These are phyloP conservation scores for Spheniscus mendiculus DNA, from an alignment of 2,113 vertebrate species.

Conservation along the genomic window DNA sequence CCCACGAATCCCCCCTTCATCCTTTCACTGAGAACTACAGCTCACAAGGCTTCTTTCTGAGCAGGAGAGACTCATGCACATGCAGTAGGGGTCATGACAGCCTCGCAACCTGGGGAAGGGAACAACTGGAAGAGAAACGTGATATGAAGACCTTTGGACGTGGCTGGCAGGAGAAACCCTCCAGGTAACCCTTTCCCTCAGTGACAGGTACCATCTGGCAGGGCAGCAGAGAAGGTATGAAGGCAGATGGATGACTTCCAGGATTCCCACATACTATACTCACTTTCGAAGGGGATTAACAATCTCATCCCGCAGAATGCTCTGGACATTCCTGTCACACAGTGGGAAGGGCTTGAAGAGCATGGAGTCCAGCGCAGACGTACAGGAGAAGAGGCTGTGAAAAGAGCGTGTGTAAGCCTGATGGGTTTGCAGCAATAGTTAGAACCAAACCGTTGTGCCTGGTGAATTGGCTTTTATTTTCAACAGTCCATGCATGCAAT, in stretches of 20 bases:
- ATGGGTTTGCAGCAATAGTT: background rate
- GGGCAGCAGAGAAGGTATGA: background rate
- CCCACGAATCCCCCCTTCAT: background rate
- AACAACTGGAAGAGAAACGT: background rate
- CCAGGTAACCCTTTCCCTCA: background rate
- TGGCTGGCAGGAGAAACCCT: background rate
- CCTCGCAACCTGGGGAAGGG: background rate
- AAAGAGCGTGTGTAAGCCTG: background rate
- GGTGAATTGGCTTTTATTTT: background rate
- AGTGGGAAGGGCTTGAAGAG: slow-evolving; percentile 79
- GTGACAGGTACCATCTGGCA: background rate
- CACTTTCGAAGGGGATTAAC: slow-evolving; percentile 88
- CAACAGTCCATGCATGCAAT: background rate
- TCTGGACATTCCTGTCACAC: slow-evolving; percentile 77
- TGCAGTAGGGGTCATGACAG: background rate
- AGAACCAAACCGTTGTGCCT: background rate
- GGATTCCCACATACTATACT: background rate
- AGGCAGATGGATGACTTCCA: background rate
- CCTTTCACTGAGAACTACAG: background rate
- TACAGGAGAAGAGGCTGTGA: slow-evolving; percentile 88
- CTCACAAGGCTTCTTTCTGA: background rate
- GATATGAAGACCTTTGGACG: background rate
- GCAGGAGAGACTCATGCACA: background rate
- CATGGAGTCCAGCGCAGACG: slow-evolving; percentile 86
- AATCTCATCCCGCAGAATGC: slow-evolving; percentile 82